Base-by-base conservation (phyloP, 2,888 invertebrate species). In the Pyrrhia umbra region DNA sequence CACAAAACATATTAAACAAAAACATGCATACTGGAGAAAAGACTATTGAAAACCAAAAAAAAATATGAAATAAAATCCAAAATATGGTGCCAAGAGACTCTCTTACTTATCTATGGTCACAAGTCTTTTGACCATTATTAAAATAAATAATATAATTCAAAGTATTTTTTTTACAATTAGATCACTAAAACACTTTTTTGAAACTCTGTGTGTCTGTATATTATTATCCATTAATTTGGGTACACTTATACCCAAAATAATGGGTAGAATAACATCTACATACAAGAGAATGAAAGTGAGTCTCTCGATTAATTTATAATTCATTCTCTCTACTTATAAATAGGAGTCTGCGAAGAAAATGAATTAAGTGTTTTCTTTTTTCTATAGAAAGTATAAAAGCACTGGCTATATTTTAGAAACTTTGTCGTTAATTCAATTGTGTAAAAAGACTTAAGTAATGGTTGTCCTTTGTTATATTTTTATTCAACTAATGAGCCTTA, bases 341-440 rank as follows among this genome's bases (percentile, higher is more conserved):
- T 45, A 45, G 25, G 23, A 6, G 39, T n/a, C 16, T 10, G 16
- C 21, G 30, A 50, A 23, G 25, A 65, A 39, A 71, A 37, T 18
- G 10, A 50, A 46, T 47, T 18, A 52, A 56, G 45, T 39, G 13
- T 10, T 30, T 27, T 13, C 15, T 10, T 30, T 27, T 13, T 18
- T 72, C 15, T 49, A 34, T 37, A 49, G 25, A 72, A 64, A 45
- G 27, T 34, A 21, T 39, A 9, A 58, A 55, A 16, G 18, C 9
- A n/a, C 6, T n/a, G 23, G n/a, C 25, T 21, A n/a, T 57, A 30
- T 45, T 71, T 37, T 15, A 15, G 2, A 23, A 52, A 51, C 20
- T 46, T 57, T 18, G 2, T 50, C 40, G 21, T 34, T 50, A 9
- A 67, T 54, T 73, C 49, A 73, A 67, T 67, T 67, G 21, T 73